Conservation (phyloP, 2,888 invertebrate genomes). For the Eueremaeus valkanovi region DNA sequence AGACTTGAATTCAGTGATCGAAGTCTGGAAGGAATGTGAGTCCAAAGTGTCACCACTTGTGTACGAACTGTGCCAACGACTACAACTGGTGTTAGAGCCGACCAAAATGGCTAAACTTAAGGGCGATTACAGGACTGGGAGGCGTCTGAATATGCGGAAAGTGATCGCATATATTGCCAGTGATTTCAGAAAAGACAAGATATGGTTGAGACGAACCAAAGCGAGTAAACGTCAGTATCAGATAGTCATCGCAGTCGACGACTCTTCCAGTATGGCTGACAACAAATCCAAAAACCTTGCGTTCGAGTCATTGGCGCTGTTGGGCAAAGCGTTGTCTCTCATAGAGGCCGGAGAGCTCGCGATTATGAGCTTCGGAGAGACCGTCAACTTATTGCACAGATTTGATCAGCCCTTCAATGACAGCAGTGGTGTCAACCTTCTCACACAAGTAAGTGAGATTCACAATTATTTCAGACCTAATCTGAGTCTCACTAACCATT, state of each 20-base stretch:
- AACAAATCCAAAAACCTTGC: constrained; percentile 68
- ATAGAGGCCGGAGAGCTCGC: constrained; percentile 90
- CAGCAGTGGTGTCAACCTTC: constrained; percentile 66
- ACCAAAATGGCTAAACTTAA: constrained; percentile 83
- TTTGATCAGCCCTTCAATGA: constrained; percentile 81
- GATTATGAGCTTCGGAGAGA: constrained; percentile 85
- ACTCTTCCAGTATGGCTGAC: constrained; percentile 68
- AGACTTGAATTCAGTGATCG: constrained; percentile 8
- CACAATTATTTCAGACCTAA: neutral
- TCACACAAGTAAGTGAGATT: constrained; percentile 48
- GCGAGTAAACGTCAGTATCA: constrained; percentile 94
- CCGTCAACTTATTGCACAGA: constrained; percentile 74
- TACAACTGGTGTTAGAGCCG: constrained; percentile 90
- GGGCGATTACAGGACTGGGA: constrained; percentile 95
- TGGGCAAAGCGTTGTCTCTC: constrained; percentile 78
- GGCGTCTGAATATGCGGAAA: constrained; percentile 95
- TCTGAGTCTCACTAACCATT: neutral
- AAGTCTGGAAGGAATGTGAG: constrained; percentile 39
- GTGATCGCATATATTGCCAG: constrained; percentile 93
- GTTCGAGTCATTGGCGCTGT: constrained; percentile 87
- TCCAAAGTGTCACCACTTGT: constrained; percentile 58
- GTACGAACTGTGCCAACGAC: constrained; percentile 83
- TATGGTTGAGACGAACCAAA: constrained; percentile 93
- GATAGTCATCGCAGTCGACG: constrained; percentile 92
- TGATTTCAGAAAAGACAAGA: constrained; percentile 97